These are phyloP conservation scores for Diadromus collaris DNA, from an alignment of 2,888 invertebrate species.

Conservation along the genomic window DNA sequence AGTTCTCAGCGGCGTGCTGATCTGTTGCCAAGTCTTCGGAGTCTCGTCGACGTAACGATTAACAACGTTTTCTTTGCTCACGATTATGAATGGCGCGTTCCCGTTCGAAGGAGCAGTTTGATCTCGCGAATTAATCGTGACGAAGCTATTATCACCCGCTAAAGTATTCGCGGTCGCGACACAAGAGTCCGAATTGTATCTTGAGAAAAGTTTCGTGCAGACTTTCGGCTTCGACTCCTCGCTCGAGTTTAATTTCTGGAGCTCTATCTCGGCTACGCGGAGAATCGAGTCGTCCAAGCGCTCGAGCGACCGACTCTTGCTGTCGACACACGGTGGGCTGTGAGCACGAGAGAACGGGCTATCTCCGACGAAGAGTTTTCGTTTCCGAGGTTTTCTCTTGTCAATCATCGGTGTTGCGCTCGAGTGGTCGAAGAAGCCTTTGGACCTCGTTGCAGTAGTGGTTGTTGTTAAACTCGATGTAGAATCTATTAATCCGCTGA, in stretches of 20 bases:
- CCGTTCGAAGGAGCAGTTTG: conserved; percentile 17
- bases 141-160: conserved; percentile 34
- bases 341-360: conserved; percentile 70
- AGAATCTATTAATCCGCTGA: conserved; percentile 45
- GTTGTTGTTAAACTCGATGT: conserved; percentile 39
- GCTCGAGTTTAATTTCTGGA: conserved; percentile 81
- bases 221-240: conserved; percentile 68
- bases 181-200: conserved; percentile 69
- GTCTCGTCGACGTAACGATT: conserved; percentile 45
- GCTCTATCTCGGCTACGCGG: conserved; percentile 83
- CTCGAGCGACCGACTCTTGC: conserved; percentile 81
- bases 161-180: conserved; percentile 47
- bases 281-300: conserved; percentile 83
- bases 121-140: conserved; percentile 7
- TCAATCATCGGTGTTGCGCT: conserved; percentile 64
- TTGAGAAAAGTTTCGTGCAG: conserved; percentile 68
- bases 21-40: conserved; percentile 42
- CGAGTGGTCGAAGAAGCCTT: conserved; percentile 42
- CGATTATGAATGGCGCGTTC: conserved; percentile 57
- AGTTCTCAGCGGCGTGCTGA: conserved; percentile 36
- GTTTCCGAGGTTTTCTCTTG: conserved; percentile 67
- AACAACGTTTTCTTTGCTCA: conserved; percentile 68
- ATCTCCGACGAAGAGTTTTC: conserved; percentile 65
- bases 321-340: conserved; percentile 79
- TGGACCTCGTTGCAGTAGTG: conserved; percentile 30